Percentiles rank a stretch among this genome's conserved stretches.
Evolutionary conservation across 2,113 vertebrate genomes (phyloP).

Genomic region (Corvus cornix): DNA sequence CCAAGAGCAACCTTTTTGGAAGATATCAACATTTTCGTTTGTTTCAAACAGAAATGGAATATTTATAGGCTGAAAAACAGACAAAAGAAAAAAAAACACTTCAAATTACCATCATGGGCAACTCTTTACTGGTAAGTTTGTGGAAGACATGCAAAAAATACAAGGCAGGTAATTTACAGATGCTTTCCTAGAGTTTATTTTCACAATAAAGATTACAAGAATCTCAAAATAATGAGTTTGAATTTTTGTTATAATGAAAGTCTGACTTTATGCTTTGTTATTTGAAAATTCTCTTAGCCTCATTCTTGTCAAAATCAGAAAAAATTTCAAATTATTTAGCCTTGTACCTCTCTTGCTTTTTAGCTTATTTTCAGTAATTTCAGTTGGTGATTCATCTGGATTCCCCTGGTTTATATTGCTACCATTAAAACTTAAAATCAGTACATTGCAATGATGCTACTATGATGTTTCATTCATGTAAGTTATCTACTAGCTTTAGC

Average conservation of each 20-base stretch:
- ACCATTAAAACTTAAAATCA: neutral
- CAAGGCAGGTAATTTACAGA: neutral
- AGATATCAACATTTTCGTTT: neutral
- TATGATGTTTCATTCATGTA: neutral
- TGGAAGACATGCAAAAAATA: neutral
- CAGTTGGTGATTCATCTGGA: neutral
- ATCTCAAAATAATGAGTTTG: neutral
- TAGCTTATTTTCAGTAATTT: neutral
- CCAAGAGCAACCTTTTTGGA: neutral
- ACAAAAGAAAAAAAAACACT: rapidly evolving
- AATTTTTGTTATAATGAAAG: neutral
- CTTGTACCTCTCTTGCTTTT: neutral
- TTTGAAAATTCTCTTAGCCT: neutral
- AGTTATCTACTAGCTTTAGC: neutral
- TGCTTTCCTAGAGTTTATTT: neutral
- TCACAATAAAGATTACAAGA: neutral
- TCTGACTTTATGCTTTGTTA: neutral
- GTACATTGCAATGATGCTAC: neutral
- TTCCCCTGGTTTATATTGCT: neutral
- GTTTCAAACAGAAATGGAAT: neutral
- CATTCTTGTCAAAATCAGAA: neutral
- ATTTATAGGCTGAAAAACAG: neutral
- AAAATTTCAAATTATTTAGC: neutral
- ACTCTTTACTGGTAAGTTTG: neutral
- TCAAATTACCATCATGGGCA: rapidly evolving